Evolutionary conservation across 2,888 invertebrate species (phyloP), one percentile per base, ranked within the genome.

Genomic region (Cryptus armator): DNA sequence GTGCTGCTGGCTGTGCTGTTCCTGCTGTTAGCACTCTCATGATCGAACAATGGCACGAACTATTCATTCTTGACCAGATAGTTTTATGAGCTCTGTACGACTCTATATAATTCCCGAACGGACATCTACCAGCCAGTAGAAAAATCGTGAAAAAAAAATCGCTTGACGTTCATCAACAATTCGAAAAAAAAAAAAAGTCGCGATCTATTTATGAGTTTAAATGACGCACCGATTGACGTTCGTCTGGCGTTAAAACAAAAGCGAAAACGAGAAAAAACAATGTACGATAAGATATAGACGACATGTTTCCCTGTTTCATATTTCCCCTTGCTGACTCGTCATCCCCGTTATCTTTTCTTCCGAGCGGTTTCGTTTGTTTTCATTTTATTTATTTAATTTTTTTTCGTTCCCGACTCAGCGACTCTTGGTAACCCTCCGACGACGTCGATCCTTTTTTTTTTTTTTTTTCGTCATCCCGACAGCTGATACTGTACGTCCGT

Each of bases 281-380:
- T n/a, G 12, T 2, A n/a, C 43, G 32, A 16, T 24, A 51, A n/a
- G 66, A n/a, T 32, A 56, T 37, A 46, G 10, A 19, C 14, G 10
- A 32, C 56, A 16, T 16, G 29, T 24, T 80, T 19, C 66, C 66
- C 80, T 9, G 53, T 16, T 48, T 68, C 72, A 48, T 77, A 46
- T 48, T 59, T 51, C 43, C 44, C 48, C 72, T 43, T 2, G 24
- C 6, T 66, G 16, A 9, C 70, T 29, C 84, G 46, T 67, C 75
- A 71, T 66, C 64, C 64, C 66, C 76, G 76, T 82, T 86, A 86
- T 86, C 84, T 71, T 24, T 29, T 78, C 48, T 71, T 66, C 32
- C 82, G 46, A 48, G 56, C 46, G 37, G 67, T 75, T 77, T 84
- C 62, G 72, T 59, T 84, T 75, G 72, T 84, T 75, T 24, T 29